Percentiles rank a stretch among this genome's conserved stretches.
phyloP scores from a whole-genome alignment of 2,888 invertebrate genomes.

The Nemapogon koenigi region DNA sequence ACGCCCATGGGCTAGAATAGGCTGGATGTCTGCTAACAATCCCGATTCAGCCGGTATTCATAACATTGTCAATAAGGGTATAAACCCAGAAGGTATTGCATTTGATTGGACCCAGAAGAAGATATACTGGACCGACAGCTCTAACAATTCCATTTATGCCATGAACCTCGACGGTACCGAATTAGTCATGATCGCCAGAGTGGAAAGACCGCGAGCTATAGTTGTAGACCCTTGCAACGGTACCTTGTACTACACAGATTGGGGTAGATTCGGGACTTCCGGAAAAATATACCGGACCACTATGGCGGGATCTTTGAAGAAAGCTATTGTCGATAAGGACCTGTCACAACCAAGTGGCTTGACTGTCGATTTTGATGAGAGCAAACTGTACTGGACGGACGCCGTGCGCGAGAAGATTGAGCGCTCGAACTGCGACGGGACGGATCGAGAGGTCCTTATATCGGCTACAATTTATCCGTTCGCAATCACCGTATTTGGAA shows the following conservation, averaged over 20 bases:
- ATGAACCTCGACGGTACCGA: slow-evolving; percentile 91
- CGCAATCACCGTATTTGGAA: slow-evolving; percentile 87
- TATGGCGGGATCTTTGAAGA: slow-evolving; percentile 93
- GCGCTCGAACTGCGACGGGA: slow-evolving; percentile 86
- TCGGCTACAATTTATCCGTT: slow-evolving; percentile 95
- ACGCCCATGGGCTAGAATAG: slow-evolving; percentile 88
- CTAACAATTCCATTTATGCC: slow-evolving; percentile 92
- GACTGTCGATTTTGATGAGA: slow-evolving; percentile 93
- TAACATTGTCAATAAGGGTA: slow-evolving; percentile 77
- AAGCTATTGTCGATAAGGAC: slow-evolving; percentile 87
- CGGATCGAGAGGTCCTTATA: slow-evolving; percentile 82
- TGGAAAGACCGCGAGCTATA: slow-evolving; percentile 92
- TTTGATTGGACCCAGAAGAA: slow-evolving; percentile 98
- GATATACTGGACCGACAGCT: slow-evolving; percentile 97
- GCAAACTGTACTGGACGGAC: slow-evolving; percentile 96
- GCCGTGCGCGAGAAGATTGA: slow-evolving; percentile 96
- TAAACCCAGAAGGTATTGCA: slow-evolving; percentile 92
- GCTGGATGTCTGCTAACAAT: slow-evolving; percentile 76
- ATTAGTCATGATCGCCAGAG: slow-evolving; percentile 90
- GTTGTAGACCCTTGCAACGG: slow-evolving; percentile 97
- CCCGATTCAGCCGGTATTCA: slow-evolving; percentile 70
- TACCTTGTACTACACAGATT: slow-evolving; percentile 93
- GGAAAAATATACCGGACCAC: slow-evolving; percentile 95
- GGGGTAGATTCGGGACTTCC: slow-evolving; percentile 91
- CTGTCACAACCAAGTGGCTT: slow-evolving; percentile 95